Evolutionary conservation across 2,797 vertebrate species (phyloP).

Genomic region (Sternarchorhynchus goeldii): DNA sequence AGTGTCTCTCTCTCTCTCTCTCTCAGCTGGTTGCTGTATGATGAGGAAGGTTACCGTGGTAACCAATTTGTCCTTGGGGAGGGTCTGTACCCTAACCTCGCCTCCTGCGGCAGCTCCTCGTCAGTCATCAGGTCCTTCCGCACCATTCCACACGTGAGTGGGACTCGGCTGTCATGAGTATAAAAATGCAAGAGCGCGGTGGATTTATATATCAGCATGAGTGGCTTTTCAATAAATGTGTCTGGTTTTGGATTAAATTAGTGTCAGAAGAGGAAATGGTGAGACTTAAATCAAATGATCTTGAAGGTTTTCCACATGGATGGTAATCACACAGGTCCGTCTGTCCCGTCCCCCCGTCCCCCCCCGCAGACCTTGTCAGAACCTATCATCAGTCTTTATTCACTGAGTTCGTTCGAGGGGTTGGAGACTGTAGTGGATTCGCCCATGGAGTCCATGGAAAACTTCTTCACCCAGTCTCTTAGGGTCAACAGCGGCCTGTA

Average conservation of each 20-base stretch:
- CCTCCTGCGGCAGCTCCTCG: constrained; percentile 77
- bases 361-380: constrained; percentile 79
- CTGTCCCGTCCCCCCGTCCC: neutral
- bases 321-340: neutral
- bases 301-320: neutral
- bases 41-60: constrained; percentile 70
- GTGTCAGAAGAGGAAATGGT: neutral
- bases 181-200: neutral
- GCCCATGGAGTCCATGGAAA: constrained; percentile 70
- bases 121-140: constrained; percentile 78
- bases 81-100: constrained; percentile 80
- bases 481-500: constrained; percentile 81
- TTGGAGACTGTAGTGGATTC: constrained; percentile 76
- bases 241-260: too few species aligned
- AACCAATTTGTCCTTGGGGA: constrained; percentile 84
- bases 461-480: constrained; percentile 81
- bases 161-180: neutral
- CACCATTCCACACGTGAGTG: constrained; percentile 83
- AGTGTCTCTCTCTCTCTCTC: neutral
- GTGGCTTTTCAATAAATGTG: too few species aligned
- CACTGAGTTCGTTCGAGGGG: constrained; percentile 80
- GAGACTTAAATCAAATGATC: neutral
- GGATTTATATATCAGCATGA: too few species aligned
- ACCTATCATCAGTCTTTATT: constrained; percentile 80
- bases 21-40: constrained; percentile 82